These are phyloP conservation scores for Excalfactoria chinensis DNA, from an alignment of 2,113 vertebrate genomes.

Conservation along the genomic window DNA sequence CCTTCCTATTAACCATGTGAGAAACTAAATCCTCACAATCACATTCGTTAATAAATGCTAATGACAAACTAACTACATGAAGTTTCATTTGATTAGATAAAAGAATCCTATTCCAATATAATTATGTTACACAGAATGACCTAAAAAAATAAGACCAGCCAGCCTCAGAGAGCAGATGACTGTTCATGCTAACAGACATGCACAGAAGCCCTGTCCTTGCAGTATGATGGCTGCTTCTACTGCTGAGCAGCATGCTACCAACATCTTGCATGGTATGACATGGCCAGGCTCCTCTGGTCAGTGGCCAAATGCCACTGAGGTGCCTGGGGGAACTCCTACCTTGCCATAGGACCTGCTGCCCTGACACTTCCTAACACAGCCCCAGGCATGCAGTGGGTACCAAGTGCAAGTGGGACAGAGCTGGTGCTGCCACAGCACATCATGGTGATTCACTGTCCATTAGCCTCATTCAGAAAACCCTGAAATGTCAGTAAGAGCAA, in stretches of 20 bases:
- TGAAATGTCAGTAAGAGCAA: neutral
- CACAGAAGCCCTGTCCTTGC: neutral
- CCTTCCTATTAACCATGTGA: constrained; percentile 79
- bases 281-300: neutral
- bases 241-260: neutral
- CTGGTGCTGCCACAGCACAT: neutral
- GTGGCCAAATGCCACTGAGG: neutral
- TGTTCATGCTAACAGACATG: neutral
- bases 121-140: constrained; percentile 74
- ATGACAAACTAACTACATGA: constrained; percentile 80
- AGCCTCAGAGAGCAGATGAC: constrained; percentile 32
- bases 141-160: neutral
- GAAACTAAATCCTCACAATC: constrained; percentile 79
- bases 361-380: neutral
- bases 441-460: fast-evolving
- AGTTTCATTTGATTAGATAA: constrained; percentile 77
- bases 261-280: neutral
- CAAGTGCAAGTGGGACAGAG: fast-evolving
- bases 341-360: neutral
- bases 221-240: neutral
- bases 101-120: constrained; percentile 76
- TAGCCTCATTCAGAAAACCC: neutral
- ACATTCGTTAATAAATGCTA: constrained; percentile 79
- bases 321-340: neutral
- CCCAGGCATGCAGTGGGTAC: neutral